Conservation (phyloP, 1,140 invertebrate species). For the Drosophila kepulauana region DNA sequence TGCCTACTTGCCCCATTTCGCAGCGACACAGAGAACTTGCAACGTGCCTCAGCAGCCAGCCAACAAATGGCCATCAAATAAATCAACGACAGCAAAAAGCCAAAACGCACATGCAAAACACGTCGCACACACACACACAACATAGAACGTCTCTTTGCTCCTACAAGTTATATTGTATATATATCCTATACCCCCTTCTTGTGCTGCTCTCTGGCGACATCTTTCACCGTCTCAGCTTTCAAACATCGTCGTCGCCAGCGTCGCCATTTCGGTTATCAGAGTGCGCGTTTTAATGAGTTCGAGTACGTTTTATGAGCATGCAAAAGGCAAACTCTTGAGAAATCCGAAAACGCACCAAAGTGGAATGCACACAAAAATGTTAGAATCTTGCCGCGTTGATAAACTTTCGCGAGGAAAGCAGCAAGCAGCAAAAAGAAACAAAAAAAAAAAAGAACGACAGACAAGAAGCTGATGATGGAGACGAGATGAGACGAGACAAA, state of each 20-base stretch:
- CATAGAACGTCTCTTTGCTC: not conserved
- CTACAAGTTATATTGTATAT: no score
- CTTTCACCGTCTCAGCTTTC: constrained; percentile 26
- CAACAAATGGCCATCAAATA: constrained; percentile 74
- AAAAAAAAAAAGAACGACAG: not conserved
- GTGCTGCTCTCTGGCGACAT: constrained; percentile 32
- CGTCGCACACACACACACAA: constrained; percentile 34
- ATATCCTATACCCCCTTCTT: not conserved
- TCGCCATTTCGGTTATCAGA: constrained; percentile 80
- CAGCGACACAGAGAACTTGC: constrained; percentile 52
- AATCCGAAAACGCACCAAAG: constrained; percentile 75
- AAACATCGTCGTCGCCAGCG: constrained; percentile 29
- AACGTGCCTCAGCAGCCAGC: constrained; percentile 50
- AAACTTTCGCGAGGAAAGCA: constrained; percentile 72
- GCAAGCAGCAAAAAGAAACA: constrained; percentile 2
- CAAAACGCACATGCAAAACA: constrained; percentile 75
- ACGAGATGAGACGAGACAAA: constrained; percentile 6
- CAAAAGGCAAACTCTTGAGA: constrained; percentile 70
- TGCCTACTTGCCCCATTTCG: constrained; percentile 64
- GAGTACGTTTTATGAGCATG: constrained; percentile 80
- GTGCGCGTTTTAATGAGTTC: constrained; percentile 83
- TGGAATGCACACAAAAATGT: constrained; percentile 83
- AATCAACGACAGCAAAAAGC: constrained; percentile 51
- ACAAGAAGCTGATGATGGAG: constrained; percentile 7
- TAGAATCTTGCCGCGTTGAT: constrained; percentile 80